These are phyloP conservation scores for Drosophila histrio DNA, from an alignment of 2,888 invertebrate species.

Conservation along the genomic window DNA sequence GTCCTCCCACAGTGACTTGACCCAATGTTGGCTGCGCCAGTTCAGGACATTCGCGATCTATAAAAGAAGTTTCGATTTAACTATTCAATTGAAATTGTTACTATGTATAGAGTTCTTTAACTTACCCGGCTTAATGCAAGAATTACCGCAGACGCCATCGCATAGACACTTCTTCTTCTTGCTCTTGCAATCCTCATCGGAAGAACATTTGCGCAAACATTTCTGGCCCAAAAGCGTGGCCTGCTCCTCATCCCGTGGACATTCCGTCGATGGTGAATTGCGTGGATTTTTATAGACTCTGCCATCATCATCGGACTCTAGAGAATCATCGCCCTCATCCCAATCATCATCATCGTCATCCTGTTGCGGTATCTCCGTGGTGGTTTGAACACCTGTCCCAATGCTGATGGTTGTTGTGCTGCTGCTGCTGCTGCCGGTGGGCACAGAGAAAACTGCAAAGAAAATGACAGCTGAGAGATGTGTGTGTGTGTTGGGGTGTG, in stretches of 20 bases:
- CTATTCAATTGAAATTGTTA: background rate
- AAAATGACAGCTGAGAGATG: background rate
- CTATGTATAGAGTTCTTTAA: constrained; percentile 86
- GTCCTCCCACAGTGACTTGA: constrained; percentile 90
- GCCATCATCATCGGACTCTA: constrained; percentile 91
- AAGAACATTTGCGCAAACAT: constrained; percentile 95
- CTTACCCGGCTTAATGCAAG: constrained; percentile 97
- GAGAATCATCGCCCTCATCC: constrained; percentile 84
- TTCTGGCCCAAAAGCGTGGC: constrained; percentile 93
- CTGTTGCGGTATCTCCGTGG: constrained; percentile 80
- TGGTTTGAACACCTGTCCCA: constrained; percentile 51
- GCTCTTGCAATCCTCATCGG: constrained; percentile 98
- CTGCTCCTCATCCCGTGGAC: constrained; percentile 94
- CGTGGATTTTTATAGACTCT: constrained; percentile 94
- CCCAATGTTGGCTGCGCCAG: constrained; percentile 91
- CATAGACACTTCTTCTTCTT: constrained; percentile 98
- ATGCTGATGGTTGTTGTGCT: constrained; percentile 21
- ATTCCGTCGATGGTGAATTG: constrained; percentile 93
- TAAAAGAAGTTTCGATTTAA: background rate
- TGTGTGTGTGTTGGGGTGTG: too few species aligned
- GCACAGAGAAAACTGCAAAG: constrained; percentile 70
- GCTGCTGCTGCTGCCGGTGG: constrained; percentile 61
- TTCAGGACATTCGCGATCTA: constrained; percentile 93
- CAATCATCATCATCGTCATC: constrained; percentile 81
- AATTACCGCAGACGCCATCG: constrained; percentile 98